These are phyloP conservation scores for Reinhardtius hippoglossoides DNA, from an alignment of 2,113 vertebrate genomes.

Conservation along the genomic window DNA sequence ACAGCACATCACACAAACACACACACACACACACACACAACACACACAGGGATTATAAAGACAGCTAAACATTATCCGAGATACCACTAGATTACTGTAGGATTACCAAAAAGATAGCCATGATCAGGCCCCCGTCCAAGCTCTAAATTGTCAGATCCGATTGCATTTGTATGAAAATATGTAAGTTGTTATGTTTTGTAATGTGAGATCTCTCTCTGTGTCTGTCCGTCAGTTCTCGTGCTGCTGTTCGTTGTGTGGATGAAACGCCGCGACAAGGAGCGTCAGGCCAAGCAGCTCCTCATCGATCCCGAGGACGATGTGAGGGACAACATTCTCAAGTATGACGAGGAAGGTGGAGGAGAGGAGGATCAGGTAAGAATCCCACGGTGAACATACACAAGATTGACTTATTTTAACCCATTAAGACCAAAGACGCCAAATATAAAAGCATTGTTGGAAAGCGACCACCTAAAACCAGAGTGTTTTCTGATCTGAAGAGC, in stretches of 20 bases:
- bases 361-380: conserved; percentile 95
- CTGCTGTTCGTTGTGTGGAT: conserved; percentile 98
- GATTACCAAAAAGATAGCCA: conserved; percentile 69
- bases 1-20: conserved; percentile 11
- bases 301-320: conserved; percentile 98
- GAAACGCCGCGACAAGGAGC: conserved; percentile 96
- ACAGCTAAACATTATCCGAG: conserved; percentile 56
- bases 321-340: conserved; percentile 97
- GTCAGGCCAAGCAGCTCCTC: conserved; percentile 95
- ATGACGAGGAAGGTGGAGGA: conserved; percentile 98
- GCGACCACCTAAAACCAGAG: too few relatives aligned
- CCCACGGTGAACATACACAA: background rate
- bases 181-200: conserved; percentile 51
- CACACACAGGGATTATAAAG: conserved; percentile 63
- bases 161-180: conserved; percentile 68
- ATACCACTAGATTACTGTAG: conserved; percentile 69
- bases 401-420: background rate
- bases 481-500: too few relatives aligned
- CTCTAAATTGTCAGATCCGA: conserved; percentile 64
- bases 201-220: conserved; percentile 31
- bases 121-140: conserved; percentile 51
- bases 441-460: too few relatives aligned
- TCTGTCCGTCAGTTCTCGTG: conserved; percentile 86
- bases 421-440: too few relatives aligned
- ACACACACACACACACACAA: conserved; percentile 6